A percentile compares a stretch with the other conserved stretches of the same genome.
phyloP scores from a whole-genome alignment of 23 tunicate genomes.

The Halocynthia roretzi region DNA sequence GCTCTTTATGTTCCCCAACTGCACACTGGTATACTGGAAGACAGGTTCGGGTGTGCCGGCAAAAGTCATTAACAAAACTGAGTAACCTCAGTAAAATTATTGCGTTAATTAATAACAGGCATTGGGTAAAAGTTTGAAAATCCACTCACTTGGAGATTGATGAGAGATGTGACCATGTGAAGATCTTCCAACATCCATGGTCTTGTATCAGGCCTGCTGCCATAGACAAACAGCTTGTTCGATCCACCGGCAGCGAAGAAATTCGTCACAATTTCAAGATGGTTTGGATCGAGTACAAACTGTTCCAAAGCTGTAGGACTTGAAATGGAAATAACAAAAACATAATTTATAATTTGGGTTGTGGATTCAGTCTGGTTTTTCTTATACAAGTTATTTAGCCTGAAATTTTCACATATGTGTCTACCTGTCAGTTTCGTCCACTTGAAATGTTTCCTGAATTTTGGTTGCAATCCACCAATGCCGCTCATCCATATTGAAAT shows the following conservation, averaged over 20 bases:
- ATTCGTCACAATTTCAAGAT: conserved; percentile 61
- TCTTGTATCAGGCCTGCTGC: conserved; percentile 53
- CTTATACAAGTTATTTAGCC: not conserved
- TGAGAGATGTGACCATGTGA: conserved; percentile 57
- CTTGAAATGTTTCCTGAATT: conserved; percentile 93
- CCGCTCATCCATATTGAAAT: conserved; percentile 75
- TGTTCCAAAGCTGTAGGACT: conserved; percentile 91
- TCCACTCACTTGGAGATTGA: conserved; percentile 57
- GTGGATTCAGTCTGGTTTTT: too few relatives aligned
- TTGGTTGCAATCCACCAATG: conserved; percentile 99
- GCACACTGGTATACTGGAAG: too few relatives aligned
- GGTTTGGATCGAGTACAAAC: conserved; percentile 62
- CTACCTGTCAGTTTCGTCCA: conserved; percentile 88
- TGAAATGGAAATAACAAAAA: not conserved
- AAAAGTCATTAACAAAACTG: too few relatives aligned
- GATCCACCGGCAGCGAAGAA: conserved; percentile 52
- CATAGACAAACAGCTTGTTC: conserved; percentile 70
- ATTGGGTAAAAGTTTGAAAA: too few relatives aligned
- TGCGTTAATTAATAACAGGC: too few relatives aligned
- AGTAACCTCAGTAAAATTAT: too few relatives aligned
- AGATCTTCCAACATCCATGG: conserved; percentile 79
- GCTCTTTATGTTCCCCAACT: too few relatives aligned
- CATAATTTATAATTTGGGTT: not conserved
- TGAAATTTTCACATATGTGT: not conserved
- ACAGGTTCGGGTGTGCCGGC: too few relatives aligned